Evolutionary conservation across 2,888 invertebrate species (phyloP), one percentile per base, ranked within the genome.

Genomic region (Tromatobia lineatoria): DNA sequence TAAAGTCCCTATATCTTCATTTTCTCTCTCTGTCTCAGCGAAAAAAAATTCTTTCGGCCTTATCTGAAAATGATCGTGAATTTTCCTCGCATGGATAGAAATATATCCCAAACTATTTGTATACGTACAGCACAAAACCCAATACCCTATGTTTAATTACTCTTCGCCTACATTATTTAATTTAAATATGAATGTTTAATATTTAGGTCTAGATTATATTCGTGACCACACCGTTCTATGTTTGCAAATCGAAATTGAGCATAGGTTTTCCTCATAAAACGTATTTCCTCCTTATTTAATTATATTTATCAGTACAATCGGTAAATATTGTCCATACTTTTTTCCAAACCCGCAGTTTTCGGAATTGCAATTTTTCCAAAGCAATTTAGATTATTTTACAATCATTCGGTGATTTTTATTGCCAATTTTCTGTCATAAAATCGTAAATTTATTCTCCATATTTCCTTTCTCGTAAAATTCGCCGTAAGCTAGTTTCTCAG

Each of bases 131-230:
- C 73, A 80, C 70, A 25, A 38, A 10, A 38, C 38, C 38, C 52
- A 20, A 69, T 66, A 45, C 74, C 73, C 67, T 57, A 45, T 69
- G 79, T 52, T 54, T 71, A 23, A 66, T 38, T 45, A 38, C 54
- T 59, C 50, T 18, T 71, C 42, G n/a, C 42, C 42, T 57, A 59
- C 77, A 71, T 52, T 47, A 34, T 66, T 85, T 59, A 78, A 80
- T 77, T 69, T 82, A 74, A 66, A 42, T 66, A 71, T 64, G 20
- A 73, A 78, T 78, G 59, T 82, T 42, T 54, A 23, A 42, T 69
- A 74, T 80, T 61, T 70, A 71, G 75, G 70, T 78, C 20, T 74
- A 42, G 47, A 74, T 74, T 20, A 61, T 83, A 52, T 18, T 71
- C 59, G 64, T 59, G 38, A 25, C 59, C 67, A 74, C 67, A 25